Evolutionary conservation across 1,140 invertebrate genomes (phyloP), one percentile per base, ranked within the genome.

Genomic region (Bemisia tabaci): DNA sequence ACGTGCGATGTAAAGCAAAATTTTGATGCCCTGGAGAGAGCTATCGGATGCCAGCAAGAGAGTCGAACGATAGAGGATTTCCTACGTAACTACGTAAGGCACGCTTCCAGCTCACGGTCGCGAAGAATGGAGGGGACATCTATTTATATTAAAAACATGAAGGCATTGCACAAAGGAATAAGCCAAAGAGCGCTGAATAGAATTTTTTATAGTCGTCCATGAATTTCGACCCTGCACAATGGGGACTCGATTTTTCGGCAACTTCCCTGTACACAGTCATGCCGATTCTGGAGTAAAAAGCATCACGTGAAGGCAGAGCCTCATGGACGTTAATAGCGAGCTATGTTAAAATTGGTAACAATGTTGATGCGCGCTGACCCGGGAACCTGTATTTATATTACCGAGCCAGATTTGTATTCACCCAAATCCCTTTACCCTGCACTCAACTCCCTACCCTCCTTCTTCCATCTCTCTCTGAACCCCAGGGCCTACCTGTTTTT

Each of bases 111-210:
- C 33, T 48, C 17, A 48, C 17, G 5, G 5, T 17, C 5, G 33
- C 17, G 33, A 5, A 48, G 33, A 9, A 17, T 48, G 33, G 33
- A 48, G 33, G 33, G 33, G 17, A 48, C 17, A 48, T 48, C 33
- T 48, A 48, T 48, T 48, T 48, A 48, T 48, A 48, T 48, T 48
- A 48, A 48, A 48, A 48, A 48, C 33, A 48, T 48, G 33, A 48
- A 48, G 33, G 17, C 33, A 48, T 48, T 48, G 33, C 33, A 48
- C 33, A 48, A 48, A 48, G 33, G 33, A 48, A 48, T 48, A 48
- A 48, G 33, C 33, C 17, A 48, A 48, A 48, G 33, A 48, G 33
- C 17, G 17, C 17, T 48, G 33, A 48, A 48, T 48, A 48, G 33
- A 48, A 48, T 48, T 48, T 48, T 48, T 48, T 48, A 48, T 48